A percentile compares a stretch with the other conserved stretches of the same genome.
Conservation (phyloP, 2,113 vertebrate genomes). For the Tiliqua scincoides region DNA sequence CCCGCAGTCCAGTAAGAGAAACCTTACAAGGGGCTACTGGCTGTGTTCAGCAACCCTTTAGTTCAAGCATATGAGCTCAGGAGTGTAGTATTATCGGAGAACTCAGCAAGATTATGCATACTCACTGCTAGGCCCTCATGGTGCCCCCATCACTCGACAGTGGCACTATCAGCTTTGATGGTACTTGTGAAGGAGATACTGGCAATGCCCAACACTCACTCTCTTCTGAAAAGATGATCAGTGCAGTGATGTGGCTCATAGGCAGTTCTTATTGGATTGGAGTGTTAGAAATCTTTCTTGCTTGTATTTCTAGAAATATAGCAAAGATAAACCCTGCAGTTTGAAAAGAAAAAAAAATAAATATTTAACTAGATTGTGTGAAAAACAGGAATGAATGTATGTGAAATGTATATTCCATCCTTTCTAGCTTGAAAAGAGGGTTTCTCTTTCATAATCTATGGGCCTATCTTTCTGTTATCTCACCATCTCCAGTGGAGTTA, state of each 20-base stretch:
- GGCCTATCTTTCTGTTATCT: neutral
- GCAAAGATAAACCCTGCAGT: conserved; percentile 36
- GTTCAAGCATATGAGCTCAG: too few species aligned
- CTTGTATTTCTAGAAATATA: conserved; percentile 21
- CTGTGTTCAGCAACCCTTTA: neutral
- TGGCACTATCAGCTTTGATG: too few species aligned
- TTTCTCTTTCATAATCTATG: neutral
- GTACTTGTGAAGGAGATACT: neutral
- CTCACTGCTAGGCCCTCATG: neutral
- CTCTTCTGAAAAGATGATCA: neutral
- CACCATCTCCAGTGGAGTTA: neutral
- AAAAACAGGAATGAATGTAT: neutral
- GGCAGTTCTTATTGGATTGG: neutral
- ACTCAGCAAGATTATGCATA: neutral
- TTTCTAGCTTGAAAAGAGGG: neutral
- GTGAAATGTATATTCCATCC: neutral
- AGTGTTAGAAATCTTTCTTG: neutral
- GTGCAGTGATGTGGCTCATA: too few species aligned
- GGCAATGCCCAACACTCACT: neutral
- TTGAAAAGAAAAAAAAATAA: neutral
- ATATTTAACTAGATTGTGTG: neutral
- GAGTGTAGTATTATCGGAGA: neutral
- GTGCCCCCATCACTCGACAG: neutral
- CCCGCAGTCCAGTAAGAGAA: neutral
- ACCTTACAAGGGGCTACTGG: too few species aligned